phyloP scores from a whole-genome alignment of 2,888 invertebrate genomes.

The Camptogramma bilineatum region DNA sequence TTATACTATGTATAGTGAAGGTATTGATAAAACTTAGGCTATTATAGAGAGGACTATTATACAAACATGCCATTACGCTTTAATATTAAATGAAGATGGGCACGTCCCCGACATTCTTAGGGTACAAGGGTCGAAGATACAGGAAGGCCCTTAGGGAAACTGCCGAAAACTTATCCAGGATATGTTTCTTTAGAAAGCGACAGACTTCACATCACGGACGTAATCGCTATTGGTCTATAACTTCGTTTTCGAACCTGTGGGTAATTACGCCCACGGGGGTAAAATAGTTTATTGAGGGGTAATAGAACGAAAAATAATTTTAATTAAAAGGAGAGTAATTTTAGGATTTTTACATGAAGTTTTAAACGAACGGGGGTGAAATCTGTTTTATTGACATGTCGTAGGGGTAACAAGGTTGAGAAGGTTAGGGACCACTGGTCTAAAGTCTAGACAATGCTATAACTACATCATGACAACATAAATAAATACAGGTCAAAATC shows the following conservation, averaged over 20 bases:
- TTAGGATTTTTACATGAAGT: no score
- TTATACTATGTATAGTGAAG: background rate
- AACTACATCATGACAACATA: no score
- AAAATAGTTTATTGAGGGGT: no score
- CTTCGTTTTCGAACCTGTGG: background rate
- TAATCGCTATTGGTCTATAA: background rate
- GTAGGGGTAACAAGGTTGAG: no score
- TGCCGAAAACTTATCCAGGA: conserved; percentile 32
- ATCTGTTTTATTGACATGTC: no score
- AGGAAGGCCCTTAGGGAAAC: conserved; percentile 33
- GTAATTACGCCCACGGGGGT: no score
- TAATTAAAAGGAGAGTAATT: no score
- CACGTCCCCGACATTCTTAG: conserved; percentile 43
- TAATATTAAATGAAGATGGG: conserved; percentile 53
- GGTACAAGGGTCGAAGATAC: conserved; percentile 40
- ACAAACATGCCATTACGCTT: conserved; percentile 40
- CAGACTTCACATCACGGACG: background rate
- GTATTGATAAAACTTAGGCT: conserved; percentile 9
- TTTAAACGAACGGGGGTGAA: no score
- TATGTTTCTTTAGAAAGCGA: background rate
- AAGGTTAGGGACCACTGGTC: no score
- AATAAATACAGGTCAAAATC: no score
- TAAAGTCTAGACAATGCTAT: no score
- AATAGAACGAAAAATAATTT: no score
- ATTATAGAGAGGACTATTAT: conserved; percentile 24